Evolutionary conservation across 2,113 vertebrate species (phyloP).

Genomic region (Pao palembangensis): DNA sequence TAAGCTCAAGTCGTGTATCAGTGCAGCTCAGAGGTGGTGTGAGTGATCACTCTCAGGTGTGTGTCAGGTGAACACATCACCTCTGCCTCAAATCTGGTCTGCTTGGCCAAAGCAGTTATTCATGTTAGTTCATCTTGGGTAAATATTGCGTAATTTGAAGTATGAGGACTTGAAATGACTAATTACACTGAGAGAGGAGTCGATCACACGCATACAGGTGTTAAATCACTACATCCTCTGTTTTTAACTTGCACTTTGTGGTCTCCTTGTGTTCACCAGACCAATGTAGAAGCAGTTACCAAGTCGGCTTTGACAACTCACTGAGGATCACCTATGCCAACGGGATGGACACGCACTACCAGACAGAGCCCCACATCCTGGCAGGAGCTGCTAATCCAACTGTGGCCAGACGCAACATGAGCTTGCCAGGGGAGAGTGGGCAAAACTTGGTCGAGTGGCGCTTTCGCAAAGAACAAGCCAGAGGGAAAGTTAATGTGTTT

Average conservation of each 20-base stretch:
- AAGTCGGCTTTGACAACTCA: constrained; percentile 92
- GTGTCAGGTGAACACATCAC: constrained; percentile 50
- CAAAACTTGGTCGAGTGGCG: constrained; percentile 97
- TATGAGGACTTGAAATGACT: background rate
- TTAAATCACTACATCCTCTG: background rate
- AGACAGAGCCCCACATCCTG: constrained; percentile 93
- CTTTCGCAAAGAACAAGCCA: constrained; percentile 92
- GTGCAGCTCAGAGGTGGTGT: constrained; percentile 42
- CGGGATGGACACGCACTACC: constrained; percentile 92
- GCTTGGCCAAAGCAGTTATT: constrained; percentile 22
- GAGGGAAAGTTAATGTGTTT: constrained; percentile 94
- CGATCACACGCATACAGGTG: background rate
- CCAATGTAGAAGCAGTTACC: constrained; percentile 91
- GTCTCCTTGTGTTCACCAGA: constrained; percentile 72
- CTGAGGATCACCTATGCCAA: constrained; percentile 91
- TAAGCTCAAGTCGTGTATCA: constrained; percentile 67
- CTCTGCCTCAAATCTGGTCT: constrained; percentile 50
- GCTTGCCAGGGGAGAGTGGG: constrained; percentile 89
- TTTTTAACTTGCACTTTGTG: constrained; percentile 7
- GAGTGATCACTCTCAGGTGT: constrained; percentile 34
- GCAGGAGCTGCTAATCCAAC: constrained; percentile 93
- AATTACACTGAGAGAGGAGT: background rate
- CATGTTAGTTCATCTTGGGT: constrained; percentile 10
- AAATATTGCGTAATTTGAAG: constrained; percentile 24
- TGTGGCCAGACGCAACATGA: constrained; percentile 93